A percentile compares a stretch with the other conserved stretches of the same genome.
Evolutionary conservation across 1,140 invertebrate species (phyloP).

Genomic region (Drosophila nikananu): DNA sequence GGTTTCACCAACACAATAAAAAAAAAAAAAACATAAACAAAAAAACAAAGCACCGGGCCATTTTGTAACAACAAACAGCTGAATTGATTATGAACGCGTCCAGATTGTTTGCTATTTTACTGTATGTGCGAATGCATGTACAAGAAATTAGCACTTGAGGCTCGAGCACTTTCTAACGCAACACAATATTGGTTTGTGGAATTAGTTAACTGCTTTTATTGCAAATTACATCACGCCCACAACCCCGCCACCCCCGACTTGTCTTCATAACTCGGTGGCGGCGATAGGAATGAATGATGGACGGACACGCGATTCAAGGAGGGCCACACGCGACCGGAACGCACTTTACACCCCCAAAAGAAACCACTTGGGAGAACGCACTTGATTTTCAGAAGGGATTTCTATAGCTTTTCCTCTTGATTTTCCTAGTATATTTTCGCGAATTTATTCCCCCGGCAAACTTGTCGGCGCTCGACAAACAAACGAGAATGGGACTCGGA

Average conservation of each 20-base stretch:
- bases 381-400: conserved; percentile 32
- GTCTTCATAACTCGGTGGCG: conserved; percentile 15
- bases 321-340: conserved; percentile 75
- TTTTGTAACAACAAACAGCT: conserved; percentile 74
- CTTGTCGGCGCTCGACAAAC: conserved; percentile 51
- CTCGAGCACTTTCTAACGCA: conserved; percentile 23
- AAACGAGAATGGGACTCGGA: conserved; percentile 55
- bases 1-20: conserved; percentile 28
- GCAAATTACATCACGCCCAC: conserved; percentile 83
- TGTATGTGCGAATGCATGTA: conserved; percentile 37
- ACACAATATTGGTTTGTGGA: conserved; percentile 54
- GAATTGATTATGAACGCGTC: conserved; percentile 71
- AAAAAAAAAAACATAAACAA: conserved; percentile 23
- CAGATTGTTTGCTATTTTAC: conserved; percentile 29
- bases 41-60: conserved; percentile 17
- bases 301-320: conserved; percentile 60
- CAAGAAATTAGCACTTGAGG: conserved; percentile 69
- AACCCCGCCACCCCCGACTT: background rate
- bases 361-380: conserved; percentile 54
- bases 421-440: conserved; percentile 8
- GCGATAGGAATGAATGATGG: conserved; percentile 29
- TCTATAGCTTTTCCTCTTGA: background rate
- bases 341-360: conserved; percentile 52
- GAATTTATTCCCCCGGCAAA: conserved; percentile 20
- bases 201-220: conserved; percentile 78